Evolutionary conservation across 2,113 vertebrate genomes (phyloP), one percentile per base, ranked within the genome.

Genomic region (Proteles cristata): DNA sequence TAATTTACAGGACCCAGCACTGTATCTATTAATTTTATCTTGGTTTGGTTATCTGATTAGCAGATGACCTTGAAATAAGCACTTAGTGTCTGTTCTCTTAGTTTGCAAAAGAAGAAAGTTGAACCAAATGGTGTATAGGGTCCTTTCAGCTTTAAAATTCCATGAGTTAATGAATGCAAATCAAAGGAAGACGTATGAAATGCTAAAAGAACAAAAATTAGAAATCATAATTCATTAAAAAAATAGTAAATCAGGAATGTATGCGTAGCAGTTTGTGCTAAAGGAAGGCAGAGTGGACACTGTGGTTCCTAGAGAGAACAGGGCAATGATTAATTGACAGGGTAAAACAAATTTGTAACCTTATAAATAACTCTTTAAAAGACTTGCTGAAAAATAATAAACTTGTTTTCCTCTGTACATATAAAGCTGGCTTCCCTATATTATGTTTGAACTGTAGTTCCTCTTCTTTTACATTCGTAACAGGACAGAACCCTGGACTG

Each of bases 131-230:
- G 3, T 15, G n/a, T 55, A n/a, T 76, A 79, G 11, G 0, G 73
- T 65, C 12, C 11, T 93, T 93, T 16, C 26, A 48, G 3, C 11
- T 88, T 90, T 71, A 19, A 90, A 88, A 77, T 55, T 71, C 23
- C 11, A 31, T 76, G 26, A 89, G 8, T 48, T 43, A 93, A 96
- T 97, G 21, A 90, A 35, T 94, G 2, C 7, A 95, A 81, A n/a
- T 95, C 71, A 4, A 74, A 92, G 84, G 86, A 94, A 97, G 76
- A 90, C 0, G 2, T 12, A 58, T 85, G 80, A 86, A 98, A 96
- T 26, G 89, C 4, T 79, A 97, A 65, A 91, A 83, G 26, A 31
- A 82, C 7, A 84, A 94, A 97, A 91, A 93, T 81, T 65, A 93
- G 11, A 98, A 96, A 9, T 92, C 5, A 11, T 7, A 0, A 63